Evolutionary conservation across 2,797 vertebrate species (phyloP).

Genomic region (Glyptemys insculpta): DNA sequence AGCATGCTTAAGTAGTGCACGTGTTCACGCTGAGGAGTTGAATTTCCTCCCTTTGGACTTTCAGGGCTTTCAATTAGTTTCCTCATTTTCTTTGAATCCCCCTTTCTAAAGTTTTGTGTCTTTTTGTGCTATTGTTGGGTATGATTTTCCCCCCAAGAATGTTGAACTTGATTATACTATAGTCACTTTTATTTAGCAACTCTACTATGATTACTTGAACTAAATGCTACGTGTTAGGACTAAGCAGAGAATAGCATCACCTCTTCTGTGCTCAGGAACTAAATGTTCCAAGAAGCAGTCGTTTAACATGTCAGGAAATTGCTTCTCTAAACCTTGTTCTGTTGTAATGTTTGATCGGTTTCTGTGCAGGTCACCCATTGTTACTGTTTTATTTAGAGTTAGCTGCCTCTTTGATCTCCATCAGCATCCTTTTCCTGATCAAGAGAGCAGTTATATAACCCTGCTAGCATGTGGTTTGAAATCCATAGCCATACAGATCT

Average conservation of each 20-base stretch:
- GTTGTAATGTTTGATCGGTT: not conserved
- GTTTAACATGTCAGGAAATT: not conserved
- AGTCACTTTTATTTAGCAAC: not conserved
- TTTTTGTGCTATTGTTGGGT: conserved; percentile 11
- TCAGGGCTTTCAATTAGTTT: not conserved
- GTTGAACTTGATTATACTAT: not conserved
- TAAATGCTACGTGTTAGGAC: not conserved
- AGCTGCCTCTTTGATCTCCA: not conserved
- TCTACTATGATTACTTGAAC: not conserved
- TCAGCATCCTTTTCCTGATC: not conserved
- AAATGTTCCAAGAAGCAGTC: not conserved
- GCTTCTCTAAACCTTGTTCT: not conserved
- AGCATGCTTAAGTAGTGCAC: not conserved
- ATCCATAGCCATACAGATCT: not conserved
- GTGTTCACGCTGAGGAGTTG: not conserved
- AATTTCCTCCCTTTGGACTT: not conserved
- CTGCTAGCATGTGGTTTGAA: not conserved
- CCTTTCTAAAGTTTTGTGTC: not conserved
- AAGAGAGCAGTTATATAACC: not conserved
- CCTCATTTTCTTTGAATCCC: not conserved
- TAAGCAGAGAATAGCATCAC: not conserved
- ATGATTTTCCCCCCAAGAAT: not conserved
- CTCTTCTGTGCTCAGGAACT: not conserved
- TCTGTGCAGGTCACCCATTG: not conserved
- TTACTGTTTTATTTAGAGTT: not conserved